These are phyloP conservation scores for Leucozona laternaria DNA, from an alignment of 2,888 invertebrate genomes.

Conservation along the genomic window DNA sequence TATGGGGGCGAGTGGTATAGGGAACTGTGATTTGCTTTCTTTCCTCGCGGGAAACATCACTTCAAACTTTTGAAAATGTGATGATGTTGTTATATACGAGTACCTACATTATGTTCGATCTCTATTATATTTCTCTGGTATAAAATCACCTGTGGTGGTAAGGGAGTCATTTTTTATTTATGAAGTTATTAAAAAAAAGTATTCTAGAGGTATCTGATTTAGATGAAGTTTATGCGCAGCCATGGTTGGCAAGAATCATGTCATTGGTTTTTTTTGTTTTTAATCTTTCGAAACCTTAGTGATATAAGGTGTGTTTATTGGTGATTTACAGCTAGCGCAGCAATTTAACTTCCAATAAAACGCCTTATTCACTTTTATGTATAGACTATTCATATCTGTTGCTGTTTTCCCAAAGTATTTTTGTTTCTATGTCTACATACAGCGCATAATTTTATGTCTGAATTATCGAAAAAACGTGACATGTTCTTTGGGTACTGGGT, in stretches of 20 bases:
- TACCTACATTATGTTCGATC: not conserved
- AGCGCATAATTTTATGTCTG: too few relatives aligned
- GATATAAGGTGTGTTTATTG: too few relatives aligned
- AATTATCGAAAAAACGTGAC: too few relatives aligned
- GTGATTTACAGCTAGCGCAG: too few relatives aligned
- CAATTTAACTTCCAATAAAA: too few relatives aligned
- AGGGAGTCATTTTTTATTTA: slow-evolving; percentile 2
- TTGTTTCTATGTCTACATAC: too few relatives aligned
- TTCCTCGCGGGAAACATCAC: slow-evolving; percentile 40
- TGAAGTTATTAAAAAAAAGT: not conserved
- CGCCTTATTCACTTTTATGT: too few relatives aligned
- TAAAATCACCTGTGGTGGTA: not conserved
- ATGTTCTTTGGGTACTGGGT: too few relatives aligned
- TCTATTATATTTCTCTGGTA: not conserved
- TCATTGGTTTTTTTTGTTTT: not conserved
- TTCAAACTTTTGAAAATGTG: slow-evolving; percentile 15
- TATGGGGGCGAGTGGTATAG: not conserved
- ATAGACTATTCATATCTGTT: too few relatives aligned
- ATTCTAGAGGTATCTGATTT: not conserved
- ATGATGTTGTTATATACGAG: not conserved
- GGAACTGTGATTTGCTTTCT: slow-evolving; percentile 40
- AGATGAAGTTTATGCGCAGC: not conserved
- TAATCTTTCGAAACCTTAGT: too few relatives aligned
- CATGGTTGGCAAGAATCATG: not conserved
- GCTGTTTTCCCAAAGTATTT: too few relatives aligned